A percentile compares a stretch with the other conserved stretches of the same genome.
Conservation (phyloP, 1,140 invertebrate species). For the Microplitis demolitor region DNA sequence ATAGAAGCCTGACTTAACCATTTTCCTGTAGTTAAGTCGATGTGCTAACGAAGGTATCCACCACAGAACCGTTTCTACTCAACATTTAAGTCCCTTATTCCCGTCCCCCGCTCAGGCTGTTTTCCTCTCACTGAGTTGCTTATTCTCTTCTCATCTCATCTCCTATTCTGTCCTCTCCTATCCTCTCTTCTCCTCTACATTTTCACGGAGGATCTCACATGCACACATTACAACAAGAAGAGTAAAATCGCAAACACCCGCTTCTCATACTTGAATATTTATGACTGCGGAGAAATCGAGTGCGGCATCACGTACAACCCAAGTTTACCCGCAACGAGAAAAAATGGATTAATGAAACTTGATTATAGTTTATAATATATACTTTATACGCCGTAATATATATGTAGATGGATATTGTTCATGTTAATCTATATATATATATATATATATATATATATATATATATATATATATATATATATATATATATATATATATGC, state of each 20-base stretch:
- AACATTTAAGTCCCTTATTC: background rate
- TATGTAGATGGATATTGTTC: no score
- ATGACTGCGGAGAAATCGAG: slow-evolving; percentile 3
- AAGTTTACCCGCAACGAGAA: background rate
- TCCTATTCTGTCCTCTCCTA: no score
- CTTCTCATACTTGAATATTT: background rate
- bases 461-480: no score
- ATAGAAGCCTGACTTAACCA: slow-evolving; percentile 1
- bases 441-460: no score
- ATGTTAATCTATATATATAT: no score
- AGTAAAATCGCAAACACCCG: background rate
- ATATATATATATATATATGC: no score
- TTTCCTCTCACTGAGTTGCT: background rate
- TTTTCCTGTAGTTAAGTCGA: slow-evolving; percentile 23
- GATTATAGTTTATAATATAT: no score
- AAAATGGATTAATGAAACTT: background rate
- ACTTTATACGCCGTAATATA: no score
- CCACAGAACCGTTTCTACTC: no score
- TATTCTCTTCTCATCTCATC: background rate
- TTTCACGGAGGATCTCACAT: background rate
- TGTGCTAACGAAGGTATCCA: slow-evolving; percentile 18
- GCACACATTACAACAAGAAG: background rate
- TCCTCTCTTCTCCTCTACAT: no score
- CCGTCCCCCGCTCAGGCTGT: background rate
- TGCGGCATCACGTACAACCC: background rate